Evolutionary conservation across 1,140 invertebrate genomes (phyloP).

Genomic region (Gryon sp.): DNA sequence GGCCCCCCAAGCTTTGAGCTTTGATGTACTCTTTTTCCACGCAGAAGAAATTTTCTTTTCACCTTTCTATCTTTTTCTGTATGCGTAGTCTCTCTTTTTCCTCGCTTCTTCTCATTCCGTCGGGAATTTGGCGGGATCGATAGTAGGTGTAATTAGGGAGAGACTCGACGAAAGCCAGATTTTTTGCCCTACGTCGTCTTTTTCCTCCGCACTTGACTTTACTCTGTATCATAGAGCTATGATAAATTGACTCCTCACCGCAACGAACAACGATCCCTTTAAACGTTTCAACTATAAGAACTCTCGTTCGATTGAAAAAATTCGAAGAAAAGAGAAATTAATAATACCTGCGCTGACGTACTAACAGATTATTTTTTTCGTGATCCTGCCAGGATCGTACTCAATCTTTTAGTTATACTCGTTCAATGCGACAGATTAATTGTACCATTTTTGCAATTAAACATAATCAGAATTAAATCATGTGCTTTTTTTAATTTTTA

Average conservation of each 20-base stretch:
- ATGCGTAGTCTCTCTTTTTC: too few relatives aligned
- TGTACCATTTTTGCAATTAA: too few relatives aligned
- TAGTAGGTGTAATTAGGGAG: conserved; percentile 57
- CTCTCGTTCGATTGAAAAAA: conserved; percentile 1
- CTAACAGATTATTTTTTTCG: too few relatives aligned
- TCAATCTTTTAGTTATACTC: too few relatives aligned
- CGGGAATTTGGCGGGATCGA: conserved; percentile 52
- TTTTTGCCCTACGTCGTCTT: conserved; percentile 42
- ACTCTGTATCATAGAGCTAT: conserved; percentile 35
- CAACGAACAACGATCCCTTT: conserved; percentile 42
- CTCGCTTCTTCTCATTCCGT: conserved; percentile 54
- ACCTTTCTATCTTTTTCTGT: too few relatives aligned
- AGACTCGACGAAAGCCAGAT: conserved; percentile 42
- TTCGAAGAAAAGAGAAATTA: too few relatives aligned
- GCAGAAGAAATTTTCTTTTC: conserved; percentile 72
- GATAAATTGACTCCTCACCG: conserved; percentile 53
- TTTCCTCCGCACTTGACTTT: conserved; percentile 47
- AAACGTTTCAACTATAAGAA: conserved; percentile 14
- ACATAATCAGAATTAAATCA: too few relatives aligned
- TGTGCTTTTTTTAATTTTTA: too few relatives aligned
- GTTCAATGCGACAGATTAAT: too few relatives aligned
- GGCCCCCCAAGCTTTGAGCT: conserved; percentile 56
- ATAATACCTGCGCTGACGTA: too few relatives aligned
- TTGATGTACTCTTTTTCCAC: conserved; percentile 70
- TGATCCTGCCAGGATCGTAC: too few relatives aligned